Percentiles rank a stretch among this genome's conserved stretches.
Evolutionary conservation across 2,113 vertebrate species (phyloP).

Genomic region (Sterna hirundo): DNA sequence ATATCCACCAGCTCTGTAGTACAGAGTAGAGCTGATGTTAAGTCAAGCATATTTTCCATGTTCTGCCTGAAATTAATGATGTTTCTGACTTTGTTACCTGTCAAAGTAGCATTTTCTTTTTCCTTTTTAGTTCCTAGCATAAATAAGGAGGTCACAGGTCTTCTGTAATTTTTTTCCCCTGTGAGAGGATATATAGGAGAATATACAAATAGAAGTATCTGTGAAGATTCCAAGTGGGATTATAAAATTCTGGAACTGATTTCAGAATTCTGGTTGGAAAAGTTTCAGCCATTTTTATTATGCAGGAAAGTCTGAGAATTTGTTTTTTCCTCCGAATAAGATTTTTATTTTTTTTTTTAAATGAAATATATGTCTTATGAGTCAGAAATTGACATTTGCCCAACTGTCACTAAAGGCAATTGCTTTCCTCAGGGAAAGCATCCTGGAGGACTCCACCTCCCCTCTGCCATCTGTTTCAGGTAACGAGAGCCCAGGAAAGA

Average conservation of each 20-base stretch:
- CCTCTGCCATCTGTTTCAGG: constrained; percentile 6
- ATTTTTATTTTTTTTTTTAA: background rate
- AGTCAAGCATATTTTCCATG: background rate
- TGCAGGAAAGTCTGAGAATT: background rate
- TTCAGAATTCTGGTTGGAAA: background rate
- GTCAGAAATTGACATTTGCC: constrained; percentile 24
- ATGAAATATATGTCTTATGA: background rate
- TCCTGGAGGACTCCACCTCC: background rate
- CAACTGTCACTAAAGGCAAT: background rate
- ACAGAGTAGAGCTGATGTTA: background rate
- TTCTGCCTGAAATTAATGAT: background rate
- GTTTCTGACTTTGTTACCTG: background rate
- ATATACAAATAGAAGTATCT: background rate
- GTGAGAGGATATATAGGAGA: background rate
- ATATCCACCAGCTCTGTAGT: background rate
- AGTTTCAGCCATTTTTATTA: background rate
- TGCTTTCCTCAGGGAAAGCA: background rate
- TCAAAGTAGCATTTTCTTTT: background rate
- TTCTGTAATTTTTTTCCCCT: background rate
- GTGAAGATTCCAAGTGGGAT: background rate
- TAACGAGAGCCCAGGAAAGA: background rate
- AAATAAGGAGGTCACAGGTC: background rate
- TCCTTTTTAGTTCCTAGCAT: background rate
- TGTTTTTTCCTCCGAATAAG: background rate
- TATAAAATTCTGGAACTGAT: background rate